These are phyloP conservation scores for Aurelia sp. DNA, from an alignment of 30 jellyfish, hydroid and myxozoan genomes.

Conservation along the genomic window DNA sequence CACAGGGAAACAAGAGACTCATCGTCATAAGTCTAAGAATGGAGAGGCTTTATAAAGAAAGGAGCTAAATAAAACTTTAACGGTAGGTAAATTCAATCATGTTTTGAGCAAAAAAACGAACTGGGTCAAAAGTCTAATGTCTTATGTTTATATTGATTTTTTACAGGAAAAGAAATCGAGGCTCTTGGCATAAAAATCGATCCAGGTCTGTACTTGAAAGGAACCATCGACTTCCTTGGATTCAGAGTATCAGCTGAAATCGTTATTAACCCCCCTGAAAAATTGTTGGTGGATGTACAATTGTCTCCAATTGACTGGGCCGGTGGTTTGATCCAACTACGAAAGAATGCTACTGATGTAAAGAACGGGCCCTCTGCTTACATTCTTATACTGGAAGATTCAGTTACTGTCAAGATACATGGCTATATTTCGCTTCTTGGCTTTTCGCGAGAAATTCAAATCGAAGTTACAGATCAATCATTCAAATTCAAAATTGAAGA, in stretches of 20 bases:
- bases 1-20: too few species aligned
- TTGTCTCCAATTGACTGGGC: constrained; percentile 66
- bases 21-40: too few species aligned
- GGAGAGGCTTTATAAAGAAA: too few species aligned
- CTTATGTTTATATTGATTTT: too few species aligned
- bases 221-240: constrained; percentile 49
- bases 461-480: constrained; percentile 55
- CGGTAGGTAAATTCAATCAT: too few species aligned
- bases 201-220: constrained; percentile 56
- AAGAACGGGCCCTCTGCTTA: constrained; percentile 51
- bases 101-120: neutral
- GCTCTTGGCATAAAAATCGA: constrained; percentile 21
- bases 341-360: constrained; percentile 23
- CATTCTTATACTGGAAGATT: constrained; percentile 3
- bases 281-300: constrained; percentile 28
- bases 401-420: constrained; percentile 40
- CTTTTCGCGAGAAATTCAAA: neutral
- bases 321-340: constrained; percentile 39
- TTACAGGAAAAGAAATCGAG: constrained; percentile 24
- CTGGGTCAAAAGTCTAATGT: neutral
- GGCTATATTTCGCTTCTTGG: constrained; percentile 53
- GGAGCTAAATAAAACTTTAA: too few species aligned
- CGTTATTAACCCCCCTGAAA: constrained; percentile 10
- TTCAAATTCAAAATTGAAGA: constrained; percentile 26
- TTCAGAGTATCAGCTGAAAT: constrained; percentile 52